These are phyloP conservation scores for Catharus ustulatus DNA, from an alignment of 2,797 vertebrate species.

Conservation along the genomic window DNA sequence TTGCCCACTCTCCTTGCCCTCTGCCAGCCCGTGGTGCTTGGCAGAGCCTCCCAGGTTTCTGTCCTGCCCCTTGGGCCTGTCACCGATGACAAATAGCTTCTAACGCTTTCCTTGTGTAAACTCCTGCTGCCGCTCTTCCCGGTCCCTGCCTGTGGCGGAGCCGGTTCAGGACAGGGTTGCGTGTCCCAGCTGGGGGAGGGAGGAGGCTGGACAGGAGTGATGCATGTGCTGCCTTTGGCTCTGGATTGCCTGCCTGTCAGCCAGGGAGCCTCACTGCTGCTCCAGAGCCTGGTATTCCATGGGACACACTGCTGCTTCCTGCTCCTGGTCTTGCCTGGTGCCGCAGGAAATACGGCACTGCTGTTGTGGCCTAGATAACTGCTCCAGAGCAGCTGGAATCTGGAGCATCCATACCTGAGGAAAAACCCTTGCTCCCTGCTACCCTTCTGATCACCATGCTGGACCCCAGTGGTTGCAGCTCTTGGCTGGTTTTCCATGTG, in stretches of 20 bases:
- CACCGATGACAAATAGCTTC: conserved; percentile 4
- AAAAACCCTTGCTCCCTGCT: neutral
- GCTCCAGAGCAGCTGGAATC: neutral
- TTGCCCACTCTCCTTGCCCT: neutral
- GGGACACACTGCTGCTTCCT: neutral
- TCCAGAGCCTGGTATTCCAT: neutral
- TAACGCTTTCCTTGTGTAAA: conserved; percentile 32
- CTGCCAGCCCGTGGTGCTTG: neutral
- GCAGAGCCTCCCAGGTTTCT: neutral
- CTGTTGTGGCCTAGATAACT: neutral
- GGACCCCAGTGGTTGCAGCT: neutral
- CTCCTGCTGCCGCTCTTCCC: neutral
- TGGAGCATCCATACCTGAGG: neutral
- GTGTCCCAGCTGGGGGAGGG: neutral
- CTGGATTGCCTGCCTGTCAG: neutral
- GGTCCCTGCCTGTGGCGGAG: neutral
- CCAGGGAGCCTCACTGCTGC: neutral
- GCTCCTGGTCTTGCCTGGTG: neutral
- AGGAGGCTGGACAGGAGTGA: neutral
- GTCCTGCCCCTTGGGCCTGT: neutral
- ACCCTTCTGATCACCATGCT: rapidly evolving
- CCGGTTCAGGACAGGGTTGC: neutral
- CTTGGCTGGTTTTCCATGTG: neutral
- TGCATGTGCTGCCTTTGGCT: neutral
- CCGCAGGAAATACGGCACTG: neutral